These are phyloP conservation scores for Brachionus sp. DNA, from an alignment of 1,140 invertebrate genomes.

Conservation along the genomic window DNA sequence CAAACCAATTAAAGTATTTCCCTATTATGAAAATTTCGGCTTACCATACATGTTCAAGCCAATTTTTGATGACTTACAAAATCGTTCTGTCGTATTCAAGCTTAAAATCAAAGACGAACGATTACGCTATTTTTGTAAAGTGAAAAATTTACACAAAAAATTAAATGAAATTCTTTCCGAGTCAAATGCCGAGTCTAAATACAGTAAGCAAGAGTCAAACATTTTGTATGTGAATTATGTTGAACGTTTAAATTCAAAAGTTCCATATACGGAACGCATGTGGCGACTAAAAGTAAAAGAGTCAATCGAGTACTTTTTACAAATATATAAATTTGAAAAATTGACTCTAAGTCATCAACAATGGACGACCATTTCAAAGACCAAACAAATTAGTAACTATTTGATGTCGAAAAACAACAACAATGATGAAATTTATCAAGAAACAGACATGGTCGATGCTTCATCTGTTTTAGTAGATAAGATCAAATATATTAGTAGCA, in stretches of 20 bases:
- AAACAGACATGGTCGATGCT: not conserved
- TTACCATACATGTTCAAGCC: constrained; percentile 29
- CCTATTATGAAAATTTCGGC: constrained; percentile 44
- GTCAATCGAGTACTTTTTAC: constrained; percentile 32
- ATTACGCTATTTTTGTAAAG: constrained; percentile 35
- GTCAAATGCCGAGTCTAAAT: constrained; percentile 40
- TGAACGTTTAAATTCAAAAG: not conserved
- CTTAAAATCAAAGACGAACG: constrained; percentile 41
- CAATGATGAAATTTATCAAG: not conserved
- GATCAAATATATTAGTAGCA: constrained; percentile 26
- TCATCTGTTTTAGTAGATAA: not conserved
- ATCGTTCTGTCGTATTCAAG: not conserved
- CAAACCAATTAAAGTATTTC: constrained; percentile 40
- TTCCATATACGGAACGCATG: constrained; percentile 39
- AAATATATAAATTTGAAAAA: constrained; percentile 42
- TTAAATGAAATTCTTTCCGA: constrained; percentile 27
- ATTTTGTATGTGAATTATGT: constrained; percentile 39
- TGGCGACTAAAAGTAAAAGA: constrained; percentile 44
- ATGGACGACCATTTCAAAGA: constrained; percentile 28
- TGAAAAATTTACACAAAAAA: constrained; percentile 44
- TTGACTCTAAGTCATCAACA: constrained; percentile 28
- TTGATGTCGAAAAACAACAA: not conserved
- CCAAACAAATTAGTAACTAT: constrained; percentile 25
- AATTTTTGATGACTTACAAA: not conserved
- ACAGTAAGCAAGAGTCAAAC: constrained; percentile 45